A percentile compares a stretch with the other conserved stretches of the same genome.
Evolutionary conservation across 2,888 invertebrate species (phyloP).

Genomic region (Mechanitis messenoides): DNA sequence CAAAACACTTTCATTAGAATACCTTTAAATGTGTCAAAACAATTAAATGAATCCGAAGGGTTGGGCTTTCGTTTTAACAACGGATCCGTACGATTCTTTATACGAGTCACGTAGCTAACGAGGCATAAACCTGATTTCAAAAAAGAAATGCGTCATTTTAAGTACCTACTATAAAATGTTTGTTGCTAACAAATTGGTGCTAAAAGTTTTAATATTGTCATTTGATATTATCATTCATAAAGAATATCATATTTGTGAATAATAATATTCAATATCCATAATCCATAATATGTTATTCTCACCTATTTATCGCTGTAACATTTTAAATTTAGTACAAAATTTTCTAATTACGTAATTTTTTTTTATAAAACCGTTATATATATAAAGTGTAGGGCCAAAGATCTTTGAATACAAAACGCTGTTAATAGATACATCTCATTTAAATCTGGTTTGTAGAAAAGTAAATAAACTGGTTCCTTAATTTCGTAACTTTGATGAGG

Average conservation of each 20-base stretch:
- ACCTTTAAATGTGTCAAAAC: constrained; percentile 9
- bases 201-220: neutral
- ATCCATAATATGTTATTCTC: no score
- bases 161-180: constrained; percentile 6
- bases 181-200: neutral
- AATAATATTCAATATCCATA: no score
- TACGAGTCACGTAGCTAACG: constrained; percentile 31
- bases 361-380: no score
- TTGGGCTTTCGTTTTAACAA: constrained; percentile 19
- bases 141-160: constrained; percentile 28
- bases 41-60: constrained; percentile 16
- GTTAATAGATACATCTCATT: no score
- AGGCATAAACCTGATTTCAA: constrained; percentile 28
- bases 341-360: no score
- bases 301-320: no score
- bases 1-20: constrained; percentile 16
- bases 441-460: no score
- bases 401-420: no score
- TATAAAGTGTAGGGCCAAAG: no score
- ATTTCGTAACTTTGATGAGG: constrained; percentile 30
- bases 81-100: constrained; percentile 26
- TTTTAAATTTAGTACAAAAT: no score
- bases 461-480: neutral
- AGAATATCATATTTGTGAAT: no score
- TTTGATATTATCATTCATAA: no score